Conservation (phyloP, 2,797 vertebrate species). For the Tragopan temminckii region DNA sequence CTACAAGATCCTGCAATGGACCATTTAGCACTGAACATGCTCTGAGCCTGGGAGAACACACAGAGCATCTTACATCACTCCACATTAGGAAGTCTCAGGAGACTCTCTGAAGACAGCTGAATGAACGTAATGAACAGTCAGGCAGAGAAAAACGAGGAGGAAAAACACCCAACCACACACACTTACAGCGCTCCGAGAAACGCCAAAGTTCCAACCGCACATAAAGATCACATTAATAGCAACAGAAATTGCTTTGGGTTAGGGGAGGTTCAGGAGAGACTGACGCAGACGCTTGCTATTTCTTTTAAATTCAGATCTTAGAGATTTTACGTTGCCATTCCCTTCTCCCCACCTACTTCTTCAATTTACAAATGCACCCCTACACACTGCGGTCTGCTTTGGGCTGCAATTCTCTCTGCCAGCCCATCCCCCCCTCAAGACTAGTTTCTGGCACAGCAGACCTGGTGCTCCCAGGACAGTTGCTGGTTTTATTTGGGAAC, state of each 20-base stretch:
- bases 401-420: background rate
- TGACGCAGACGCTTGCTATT: background rate
- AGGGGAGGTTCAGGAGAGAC: conserved; percentile 21
- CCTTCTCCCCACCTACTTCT: background rate
- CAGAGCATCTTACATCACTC: conserved; percentile 1
- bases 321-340: background rate
- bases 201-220: background rate
- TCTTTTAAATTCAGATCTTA: conserved; percentile 25
- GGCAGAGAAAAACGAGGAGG: background rate
- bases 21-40: background rate
- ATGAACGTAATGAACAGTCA: conserved; percentile 39
- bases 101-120: conserved; percentile 47
- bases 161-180: conserved; percentile 11
- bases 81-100: background rate
- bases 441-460: background rate
- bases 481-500: background rate
- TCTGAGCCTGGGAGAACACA: background rate
- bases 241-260: conserved; percentile 55
- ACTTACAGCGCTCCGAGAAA: background rate
- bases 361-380: background rate
- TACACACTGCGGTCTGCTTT: background rate
- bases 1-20: background rate
- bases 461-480: background rate
- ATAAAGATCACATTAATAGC: conserved; percentile 52
- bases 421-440: background rate